phyloP scores from a whole-genome alignment of 2,797 vertebrate genomes.

The Arnoldichthys spilopterus region DNA sequence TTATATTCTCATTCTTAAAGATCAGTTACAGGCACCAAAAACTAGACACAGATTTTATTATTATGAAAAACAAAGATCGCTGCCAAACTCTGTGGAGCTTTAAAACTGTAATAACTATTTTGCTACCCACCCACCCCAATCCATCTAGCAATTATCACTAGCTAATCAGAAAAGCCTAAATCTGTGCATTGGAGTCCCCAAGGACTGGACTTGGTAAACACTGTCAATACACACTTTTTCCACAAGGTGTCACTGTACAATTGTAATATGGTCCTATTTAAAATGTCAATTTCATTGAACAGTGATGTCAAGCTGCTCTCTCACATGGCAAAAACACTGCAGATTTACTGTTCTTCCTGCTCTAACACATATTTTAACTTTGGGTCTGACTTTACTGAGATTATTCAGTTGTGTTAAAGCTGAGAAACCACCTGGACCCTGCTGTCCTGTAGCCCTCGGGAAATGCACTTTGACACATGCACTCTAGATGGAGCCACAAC shows the following conservation, averaged over 20 bases:
- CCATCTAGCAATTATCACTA: too few relatives aligned
- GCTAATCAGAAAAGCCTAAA: too few relatives aligned
- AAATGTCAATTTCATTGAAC: neutral
- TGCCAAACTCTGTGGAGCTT: too few relatives aligned
- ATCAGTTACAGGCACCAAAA: too few relatives aligned
- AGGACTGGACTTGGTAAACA: neutral
- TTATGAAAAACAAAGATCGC: too few relatives aligned
- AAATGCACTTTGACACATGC: neutral
- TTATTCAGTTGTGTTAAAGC: neutral
- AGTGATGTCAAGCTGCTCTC: neutral
- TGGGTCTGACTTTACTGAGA: neutral
- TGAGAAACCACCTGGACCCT: neutral
- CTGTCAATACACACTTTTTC: neutral
- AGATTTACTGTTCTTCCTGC: neutral
- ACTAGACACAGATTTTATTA: too few relatives aligned
- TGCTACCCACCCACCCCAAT: too few relatives aligned
- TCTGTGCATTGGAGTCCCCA: too few relatives aligned
- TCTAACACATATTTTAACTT: too few relatives aligned
- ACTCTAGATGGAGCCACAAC: neutral
- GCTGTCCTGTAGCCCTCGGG: neutral
- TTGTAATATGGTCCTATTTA: neutral
- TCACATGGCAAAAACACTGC: neutral
- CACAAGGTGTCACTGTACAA: constrained; percentile 24
- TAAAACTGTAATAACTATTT: too few relatives aligned
- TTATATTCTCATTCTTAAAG: too few relatives aligned